Evolutionary conservation across 2,113 vertebrate genomes (phyloP).

Genomic region (Pelodiscus sinensis): DNA sequence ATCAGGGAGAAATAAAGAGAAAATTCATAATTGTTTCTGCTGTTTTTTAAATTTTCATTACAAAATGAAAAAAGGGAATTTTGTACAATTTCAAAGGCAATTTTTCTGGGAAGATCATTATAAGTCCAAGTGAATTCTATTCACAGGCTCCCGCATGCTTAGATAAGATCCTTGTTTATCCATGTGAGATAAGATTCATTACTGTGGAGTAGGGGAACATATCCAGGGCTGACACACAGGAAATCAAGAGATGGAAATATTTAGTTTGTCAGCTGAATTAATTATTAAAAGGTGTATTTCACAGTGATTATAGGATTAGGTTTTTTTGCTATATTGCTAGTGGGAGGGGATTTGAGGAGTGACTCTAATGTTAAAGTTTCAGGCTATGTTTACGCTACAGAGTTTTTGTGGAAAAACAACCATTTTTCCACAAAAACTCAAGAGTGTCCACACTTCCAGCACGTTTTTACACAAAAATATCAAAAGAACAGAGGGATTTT

Average conservation of each 20-base stretch:
- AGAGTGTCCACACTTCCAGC: too few relatives aligned
- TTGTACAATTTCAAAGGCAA: slow-evolving; percentile 35
- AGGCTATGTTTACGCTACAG: too few relatives aligned
- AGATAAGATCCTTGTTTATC: slow-evolving; percentile 60
- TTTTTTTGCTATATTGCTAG: slow-evolving; percentile 60
- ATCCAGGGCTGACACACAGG: slow-evolving; percentile 39
- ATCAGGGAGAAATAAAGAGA: slow-evolving; percentile 10
- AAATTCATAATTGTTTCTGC: not conserved
- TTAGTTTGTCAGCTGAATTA: slow-evolving; percentile 57
- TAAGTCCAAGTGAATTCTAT: slow-evolving; percentile 49
- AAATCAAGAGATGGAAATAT: slow-evolving; percentile 61
- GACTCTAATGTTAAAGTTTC: slow-evolving; percentile 35
- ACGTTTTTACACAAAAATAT: too few relatives aligned
- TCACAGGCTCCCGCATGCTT: slow-evolving; percentile 54
- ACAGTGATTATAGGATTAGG: slow-evolving; percentile 61
- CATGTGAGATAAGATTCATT: slow-evolving; percentile 31
- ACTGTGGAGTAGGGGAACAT: slow-evolving; percentile 53
- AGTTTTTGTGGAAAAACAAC: too few relatives aligned
- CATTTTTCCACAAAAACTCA: too few relatives aligned
- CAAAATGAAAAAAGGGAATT: not conserved
- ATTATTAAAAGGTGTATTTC: slow-evolving; percentile 62
- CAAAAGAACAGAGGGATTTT: too few relatives aligned
- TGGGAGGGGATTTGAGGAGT: slow-evolving; percentile 64
- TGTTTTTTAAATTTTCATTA: not conserved
- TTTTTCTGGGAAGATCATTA: slow-evolving; percentile 48